These are phyloP conservation scores for Crotalus tigris DNA, from an alignment of 2,113 vertebrate species.

Conservation along the genomic window DNA sequence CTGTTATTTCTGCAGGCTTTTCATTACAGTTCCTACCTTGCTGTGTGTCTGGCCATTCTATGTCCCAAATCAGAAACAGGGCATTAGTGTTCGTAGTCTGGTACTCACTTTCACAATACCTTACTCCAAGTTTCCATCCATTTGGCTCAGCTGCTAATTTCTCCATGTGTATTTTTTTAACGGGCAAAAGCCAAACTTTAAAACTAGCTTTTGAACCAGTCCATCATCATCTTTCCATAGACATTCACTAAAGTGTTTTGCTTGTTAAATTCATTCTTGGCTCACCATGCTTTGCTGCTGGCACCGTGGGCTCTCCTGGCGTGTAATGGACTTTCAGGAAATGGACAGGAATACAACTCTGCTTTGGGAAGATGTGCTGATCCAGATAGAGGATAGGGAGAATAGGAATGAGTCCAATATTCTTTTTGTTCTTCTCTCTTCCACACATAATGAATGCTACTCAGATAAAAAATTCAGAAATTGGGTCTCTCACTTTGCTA, in stretches of 20 bases:
- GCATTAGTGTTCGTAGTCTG: background rate
- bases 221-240: background rate
- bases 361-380: background rate
- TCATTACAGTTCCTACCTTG: background rate
- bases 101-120: background rate
- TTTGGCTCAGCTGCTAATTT: background rate
- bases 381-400: background rate
- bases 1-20: background rate
- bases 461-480: background rate
- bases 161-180: background rate
- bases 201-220: background rate
- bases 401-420: background rate
- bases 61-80: background rate
- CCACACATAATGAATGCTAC: background rate
- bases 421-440: background rate
- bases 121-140: slow-evolving; percentile 1
- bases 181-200: background rate
- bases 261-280: background rate
- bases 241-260: background rate
- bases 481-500: background rate
- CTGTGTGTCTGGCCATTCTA: background rate
- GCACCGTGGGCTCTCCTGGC: background rate
- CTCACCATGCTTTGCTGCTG: background rate
- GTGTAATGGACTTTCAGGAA: background rate
- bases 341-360: background rate